A percentile compares a stretch with the other conserved stretches of the same genome.
These are phyloP conservation scores for Phylloscopus whistleri DNA, from an alignment of 2,113 vertebrate species.

Conservation along the genomic window DNA sequence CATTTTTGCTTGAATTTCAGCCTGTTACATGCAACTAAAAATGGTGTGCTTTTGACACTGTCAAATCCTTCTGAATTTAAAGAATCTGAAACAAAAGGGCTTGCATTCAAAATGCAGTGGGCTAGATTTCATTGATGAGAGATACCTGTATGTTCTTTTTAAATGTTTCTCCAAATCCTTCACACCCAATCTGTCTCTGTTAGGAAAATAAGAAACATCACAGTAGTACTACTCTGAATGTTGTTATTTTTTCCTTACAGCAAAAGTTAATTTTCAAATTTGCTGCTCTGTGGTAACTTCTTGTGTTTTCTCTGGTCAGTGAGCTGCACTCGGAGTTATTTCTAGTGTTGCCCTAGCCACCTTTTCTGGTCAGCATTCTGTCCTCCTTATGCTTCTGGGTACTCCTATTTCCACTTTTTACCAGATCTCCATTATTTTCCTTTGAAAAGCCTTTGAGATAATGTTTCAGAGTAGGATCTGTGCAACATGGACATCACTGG, in stretches of 20 bases:
- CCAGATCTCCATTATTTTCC: neutral
- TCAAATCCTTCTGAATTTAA: neutral
- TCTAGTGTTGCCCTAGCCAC: neutral
- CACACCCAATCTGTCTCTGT: neutral
- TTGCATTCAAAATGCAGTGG: neutral
- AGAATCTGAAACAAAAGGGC: neutral
- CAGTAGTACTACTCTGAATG: neutral
- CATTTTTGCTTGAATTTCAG: neutral
- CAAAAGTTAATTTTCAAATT: neutral
- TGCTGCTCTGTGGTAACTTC: neutral
- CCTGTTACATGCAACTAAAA: neutral
- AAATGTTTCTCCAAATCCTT: neutral
- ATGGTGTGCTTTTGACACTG: neutral
- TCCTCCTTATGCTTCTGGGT: neutral
- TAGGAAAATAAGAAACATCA: neutral
- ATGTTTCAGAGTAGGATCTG: neutral
- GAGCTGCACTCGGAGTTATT: neutral
- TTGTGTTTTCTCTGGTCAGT: neutral
- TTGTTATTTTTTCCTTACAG: neutral
- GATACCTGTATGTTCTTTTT: neutral
- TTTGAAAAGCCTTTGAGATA: neutral
- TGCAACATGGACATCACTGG: neutral
- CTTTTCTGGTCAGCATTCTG: neutral
- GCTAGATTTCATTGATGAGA: neutral
- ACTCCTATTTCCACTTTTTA: neutral